Evolutionary conservation across 2,888 invertebrate species (phyloP).

Genomic region (Entomobrya proxima): DNA sequence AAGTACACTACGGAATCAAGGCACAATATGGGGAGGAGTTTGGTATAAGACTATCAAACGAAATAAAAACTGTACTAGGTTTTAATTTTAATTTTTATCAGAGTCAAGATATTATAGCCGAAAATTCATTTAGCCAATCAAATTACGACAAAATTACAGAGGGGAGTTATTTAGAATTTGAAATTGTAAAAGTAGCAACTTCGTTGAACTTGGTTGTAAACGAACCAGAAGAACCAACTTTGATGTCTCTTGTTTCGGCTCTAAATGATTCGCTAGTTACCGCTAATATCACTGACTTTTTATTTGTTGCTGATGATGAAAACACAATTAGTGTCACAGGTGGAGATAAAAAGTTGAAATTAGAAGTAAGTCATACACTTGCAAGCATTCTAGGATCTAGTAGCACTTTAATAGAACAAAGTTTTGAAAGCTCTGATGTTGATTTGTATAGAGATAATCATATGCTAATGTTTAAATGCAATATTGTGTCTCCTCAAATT

Average conservation of each 20-base stretch:
- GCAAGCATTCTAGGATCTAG: neutral
- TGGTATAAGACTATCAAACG: neutral
- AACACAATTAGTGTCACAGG: neutral
- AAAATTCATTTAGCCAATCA: neutral
- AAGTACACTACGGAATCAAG: neutral
- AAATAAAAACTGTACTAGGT: neutral
- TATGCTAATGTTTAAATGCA: neutral
- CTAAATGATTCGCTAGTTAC: neutral
- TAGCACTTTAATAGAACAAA: neutral
- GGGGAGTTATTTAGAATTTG: neutral
- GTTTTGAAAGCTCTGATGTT: neutral
- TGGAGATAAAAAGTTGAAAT: neutral
- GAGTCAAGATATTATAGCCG: neutral
- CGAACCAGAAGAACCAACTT: neutral
- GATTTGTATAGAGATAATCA: neutral
- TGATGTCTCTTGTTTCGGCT: neutral
- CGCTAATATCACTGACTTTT: neutral
- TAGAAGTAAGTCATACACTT: neutral
- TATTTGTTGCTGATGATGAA: neutral
- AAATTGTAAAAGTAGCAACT: too few relatives aligned
- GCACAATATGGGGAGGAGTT: neutral
- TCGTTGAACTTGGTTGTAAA: too few relatives aligned
- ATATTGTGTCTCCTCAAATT: neutral
- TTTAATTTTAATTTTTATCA: neutral
- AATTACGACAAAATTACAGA: neutral